Evolutionary conservation across 2,113 vertebrate species (phyloP).

Genomic region (Notothenia rossii): DNA sequence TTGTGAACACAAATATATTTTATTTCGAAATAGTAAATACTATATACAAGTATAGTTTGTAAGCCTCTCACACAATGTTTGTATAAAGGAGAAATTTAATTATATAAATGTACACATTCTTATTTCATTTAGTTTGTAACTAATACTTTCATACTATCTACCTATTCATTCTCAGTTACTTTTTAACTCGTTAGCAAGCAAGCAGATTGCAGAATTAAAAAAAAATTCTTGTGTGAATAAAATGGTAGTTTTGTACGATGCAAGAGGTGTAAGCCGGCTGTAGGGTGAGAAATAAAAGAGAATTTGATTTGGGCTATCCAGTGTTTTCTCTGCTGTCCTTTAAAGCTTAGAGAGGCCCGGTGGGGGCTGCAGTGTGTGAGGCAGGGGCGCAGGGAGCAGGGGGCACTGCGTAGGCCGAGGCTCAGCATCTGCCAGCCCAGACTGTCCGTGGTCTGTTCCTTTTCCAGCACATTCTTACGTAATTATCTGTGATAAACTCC

Average conservation of each 20-base stretch:
- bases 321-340: constrained; percentile 63
- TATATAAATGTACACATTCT: background rate
- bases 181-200: background rate
- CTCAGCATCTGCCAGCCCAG: constrained; percentile 75
- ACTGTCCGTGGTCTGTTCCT: constrained; percentile 73
- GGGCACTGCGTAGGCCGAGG: constrained; percentile 66
- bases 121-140: background rate
- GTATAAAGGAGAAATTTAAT: background rate
- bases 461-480: constrained; percentile 79
- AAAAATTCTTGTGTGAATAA: background rate
- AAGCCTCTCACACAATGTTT: background rate
- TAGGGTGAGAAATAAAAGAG: constrained; percentile 51
- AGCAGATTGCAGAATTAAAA: no score
- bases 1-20: no score
- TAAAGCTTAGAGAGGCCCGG: constrained; percentile 61
- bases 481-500: constrained; percentile 82
- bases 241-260: constrained; percentile 11
- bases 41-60: background rate
- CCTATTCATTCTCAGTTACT: background rate
- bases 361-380: constrained; percentile 66
- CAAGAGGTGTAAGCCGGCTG: constrained; percentile 36
- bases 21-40: no score
- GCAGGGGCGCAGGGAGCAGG: constrained; percentile 56
- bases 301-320: constrained; percentile 52
- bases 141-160: background rate